A percentile compares a stretch with the other conserved stretches of the same genome.
Conservation (phyloP, 2,113 vertebrate genomes). For the Hyla sarda region DNA sequence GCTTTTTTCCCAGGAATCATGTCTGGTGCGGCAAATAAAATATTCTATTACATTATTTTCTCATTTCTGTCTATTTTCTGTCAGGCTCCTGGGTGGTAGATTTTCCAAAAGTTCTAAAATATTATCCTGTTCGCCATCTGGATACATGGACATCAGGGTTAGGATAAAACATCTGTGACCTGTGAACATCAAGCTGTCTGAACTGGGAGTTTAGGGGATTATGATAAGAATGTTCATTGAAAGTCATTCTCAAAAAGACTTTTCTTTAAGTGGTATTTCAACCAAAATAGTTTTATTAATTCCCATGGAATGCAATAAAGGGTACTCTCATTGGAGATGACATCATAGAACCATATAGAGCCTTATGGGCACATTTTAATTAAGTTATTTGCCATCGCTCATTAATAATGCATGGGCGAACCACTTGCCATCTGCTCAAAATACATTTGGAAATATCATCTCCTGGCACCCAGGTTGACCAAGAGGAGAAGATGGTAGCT, state of each 20-base stretch:
- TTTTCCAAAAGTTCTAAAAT: conserved; percentile 76
- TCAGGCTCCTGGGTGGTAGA: conserved; percentile 72
- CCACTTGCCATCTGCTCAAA: too few relatives aligned
- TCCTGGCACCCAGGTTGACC: too few relatives aligned
- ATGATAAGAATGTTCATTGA: not conserved
- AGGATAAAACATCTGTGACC: conserved; percentile 73
- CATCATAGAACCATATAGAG: too few relatives aligned
- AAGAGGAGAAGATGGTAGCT: too few relatives aligned
- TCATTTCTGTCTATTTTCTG: conserved; percentile 77
- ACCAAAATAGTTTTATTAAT: not conserved
- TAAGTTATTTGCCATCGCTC: too few relatives aligned
- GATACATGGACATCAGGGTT: conserved; percentile 83
- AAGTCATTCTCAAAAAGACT: not conserved
- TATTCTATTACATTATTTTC: conserved; percentile 90
- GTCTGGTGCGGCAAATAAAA: conserved; percentile 75
- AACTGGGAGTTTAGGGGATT: conserved; percentile 52
- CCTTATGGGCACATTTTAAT: too few relatives aligned
- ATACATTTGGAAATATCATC: too few relatives aligned
- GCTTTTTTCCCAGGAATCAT: conserved; percentile 70
- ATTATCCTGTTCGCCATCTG: conserved; percentile 82
- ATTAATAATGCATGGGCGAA: too few relatives aligned
- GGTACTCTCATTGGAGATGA: not conserved
- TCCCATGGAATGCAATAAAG: not conserved
- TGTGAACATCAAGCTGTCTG: conserved; percentile 63
- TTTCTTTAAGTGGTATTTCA: not conserved